Evolutionary conservation across 2,888 invertebrate species (phyloP).

Genomic region (Eremobia ochroleuca): DNA sequence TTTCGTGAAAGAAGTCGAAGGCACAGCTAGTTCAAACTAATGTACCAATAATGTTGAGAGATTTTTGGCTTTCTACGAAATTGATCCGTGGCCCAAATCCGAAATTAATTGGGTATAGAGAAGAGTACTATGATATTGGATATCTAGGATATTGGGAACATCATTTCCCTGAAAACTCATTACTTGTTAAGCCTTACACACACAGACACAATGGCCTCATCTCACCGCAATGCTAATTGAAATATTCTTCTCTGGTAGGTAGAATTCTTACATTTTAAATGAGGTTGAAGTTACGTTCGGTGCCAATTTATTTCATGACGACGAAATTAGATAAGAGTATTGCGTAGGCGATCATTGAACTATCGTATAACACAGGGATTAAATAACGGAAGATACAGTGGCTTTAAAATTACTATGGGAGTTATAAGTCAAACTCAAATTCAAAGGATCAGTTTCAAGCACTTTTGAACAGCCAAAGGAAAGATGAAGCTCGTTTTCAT

Average conservation of each 20-base stretch:
- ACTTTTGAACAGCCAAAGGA: background rate
- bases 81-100: constrained; percentile 20
- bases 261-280: constrained; percentile 24
- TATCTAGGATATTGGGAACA: constrained; percentile 24
- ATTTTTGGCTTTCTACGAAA: constrained; percentile 18
- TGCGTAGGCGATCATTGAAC: background rate
- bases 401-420: background rate
- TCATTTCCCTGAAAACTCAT: constrained; percentile 39
- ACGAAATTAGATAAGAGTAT: background rate
- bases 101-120: constrained; percentile 28
- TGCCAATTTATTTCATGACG: background rate
- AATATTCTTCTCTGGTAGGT: constrained; percentile 15
- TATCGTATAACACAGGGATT: no score
- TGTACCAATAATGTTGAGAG: background rate
- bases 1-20: fast-evolving
- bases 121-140: constrained; percentile 27
- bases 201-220: background rate
- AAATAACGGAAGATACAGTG: no score
- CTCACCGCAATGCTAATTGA: constrained; percentile 36
- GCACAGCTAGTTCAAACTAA: background rate
- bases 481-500: background rate
- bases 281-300: background rate
- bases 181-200: constrained; percentile 28
- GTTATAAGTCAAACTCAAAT: background rate
- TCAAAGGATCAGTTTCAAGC: background rate